Evolutionary conservation across 2,113 vertebrate genomes (phyloP).

Genomic region (Abramis brama): DNA sequence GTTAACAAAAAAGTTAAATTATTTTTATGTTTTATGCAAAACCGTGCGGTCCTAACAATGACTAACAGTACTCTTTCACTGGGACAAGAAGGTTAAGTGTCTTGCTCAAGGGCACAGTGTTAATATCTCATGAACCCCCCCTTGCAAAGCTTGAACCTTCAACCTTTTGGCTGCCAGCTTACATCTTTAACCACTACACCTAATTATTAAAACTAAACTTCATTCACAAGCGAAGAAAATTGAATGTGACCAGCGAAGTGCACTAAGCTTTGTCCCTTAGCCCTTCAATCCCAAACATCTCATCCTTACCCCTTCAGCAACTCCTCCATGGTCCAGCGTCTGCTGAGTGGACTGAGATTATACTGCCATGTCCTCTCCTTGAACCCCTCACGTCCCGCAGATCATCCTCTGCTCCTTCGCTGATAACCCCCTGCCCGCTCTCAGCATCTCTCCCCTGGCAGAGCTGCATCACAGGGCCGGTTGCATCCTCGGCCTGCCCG

Average conservation of each 20-base stretch:
- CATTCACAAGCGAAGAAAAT: not conserved
- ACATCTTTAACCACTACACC: not conserved
- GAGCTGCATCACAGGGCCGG: constrained; percentile 7
- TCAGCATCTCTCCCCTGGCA: constrained; percentile 20
- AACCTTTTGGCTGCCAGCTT: not conserved
- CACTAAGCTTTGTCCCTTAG: not conserved
- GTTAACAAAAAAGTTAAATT: too few species aligned
- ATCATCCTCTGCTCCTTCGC: constrained; percentile 36
- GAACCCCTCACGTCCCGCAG: constrained; percentile 2
- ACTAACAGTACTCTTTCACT: not conserved
- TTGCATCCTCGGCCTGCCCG: not conserved
- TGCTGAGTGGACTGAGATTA: not conserved
- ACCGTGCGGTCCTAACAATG: too few species aligned
- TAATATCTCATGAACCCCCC: not conserved
- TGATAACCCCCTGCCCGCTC: constrained; percentile 42
- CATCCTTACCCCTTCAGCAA: not conserved
- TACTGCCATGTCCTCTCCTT: constrained; percentile 27
- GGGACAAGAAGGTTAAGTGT: not conserved
- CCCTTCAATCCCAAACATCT: not conserved
- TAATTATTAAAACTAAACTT: not conserved
- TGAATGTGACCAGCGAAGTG: not conserved
- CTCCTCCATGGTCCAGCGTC: not conserved
- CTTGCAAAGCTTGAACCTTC: not conserved
- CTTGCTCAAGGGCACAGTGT: not conserved
- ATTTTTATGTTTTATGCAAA: too few species aligned